Conservation (phyloP, 2,113 vertebrate species). For the Nestor notabilis region DNA sequence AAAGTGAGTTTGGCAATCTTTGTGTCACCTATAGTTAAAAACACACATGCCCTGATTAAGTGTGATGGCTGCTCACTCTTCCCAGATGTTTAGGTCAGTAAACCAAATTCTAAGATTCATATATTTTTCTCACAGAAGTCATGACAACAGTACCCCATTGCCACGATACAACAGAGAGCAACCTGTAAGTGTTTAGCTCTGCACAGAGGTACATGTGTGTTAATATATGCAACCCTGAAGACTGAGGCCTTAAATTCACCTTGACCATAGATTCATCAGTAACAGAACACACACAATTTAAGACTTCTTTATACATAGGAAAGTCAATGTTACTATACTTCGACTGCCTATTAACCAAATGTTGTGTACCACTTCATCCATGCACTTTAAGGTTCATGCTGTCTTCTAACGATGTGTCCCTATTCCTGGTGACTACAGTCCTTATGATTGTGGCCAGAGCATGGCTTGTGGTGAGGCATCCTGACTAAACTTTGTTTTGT, state of each 20-base stretch:
- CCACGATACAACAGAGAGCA: background rate
- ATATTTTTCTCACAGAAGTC: background rate
- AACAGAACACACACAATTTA: background rate
- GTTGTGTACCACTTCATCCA: background rate
- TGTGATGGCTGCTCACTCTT: background rate
- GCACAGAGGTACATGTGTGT: background rate
- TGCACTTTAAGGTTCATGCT: background rate
- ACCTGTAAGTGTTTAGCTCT: background rate
- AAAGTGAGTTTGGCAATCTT: background rate
- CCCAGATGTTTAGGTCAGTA: background rate
- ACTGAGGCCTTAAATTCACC: background rate
- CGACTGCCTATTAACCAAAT: background rate
- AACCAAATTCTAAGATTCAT: background rate
- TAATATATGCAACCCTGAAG: background rate
- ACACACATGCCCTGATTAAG: background rate
- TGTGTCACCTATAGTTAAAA: background rate
- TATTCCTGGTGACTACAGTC: background rate
- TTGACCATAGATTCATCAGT: background rate
- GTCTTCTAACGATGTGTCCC: background rate
- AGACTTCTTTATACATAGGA: background rate
- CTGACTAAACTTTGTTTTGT: background rate
- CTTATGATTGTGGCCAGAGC: background rate
- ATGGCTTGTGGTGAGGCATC: background rate
- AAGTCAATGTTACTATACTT: background rate
- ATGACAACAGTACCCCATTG: background rate